A percentile compares a stretch with the other conserved stretches of the same genome.
These are phyloP conservation scores for Heliconius himera DNA, from an alignment of 1,140 invertebrate species.

Conservation along the genomic window DNA sequence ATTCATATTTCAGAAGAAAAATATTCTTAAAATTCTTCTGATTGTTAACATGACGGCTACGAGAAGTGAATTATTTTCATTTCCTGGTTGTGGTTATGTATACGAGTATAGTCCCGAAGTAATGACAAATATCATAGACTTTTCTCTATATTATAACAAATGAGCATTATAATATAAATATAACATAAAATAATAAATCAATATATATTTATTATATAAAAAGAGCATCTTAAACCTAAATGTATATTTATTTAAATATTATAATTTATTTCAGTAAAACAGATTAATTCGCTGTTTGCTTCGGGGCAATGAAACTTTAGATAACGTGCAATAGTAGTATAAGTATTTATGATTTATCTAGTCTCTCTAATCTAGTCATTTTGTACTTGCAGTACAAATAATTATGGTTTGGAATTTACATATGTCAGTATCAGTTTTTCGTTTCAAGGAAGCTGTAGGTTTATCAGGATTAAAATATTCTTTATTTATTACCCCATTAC, in stretches of 20 bases:
- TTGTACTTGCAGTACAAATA: neutral
- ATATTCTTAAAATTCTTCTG: too few relatives aligned
- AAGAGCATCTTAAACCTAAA: too few relatives aligned
- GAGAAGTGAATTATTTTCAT: too few relatives aligned
- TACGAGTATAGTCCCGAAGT: neutral
- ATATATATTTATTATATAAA: neutral
- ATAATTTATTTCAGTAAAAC: neutral
- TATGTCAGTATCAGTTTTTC: neutral
- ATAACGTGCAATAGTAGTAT: slow-evolving; percentile 29
- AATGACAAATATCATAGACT: neutral
- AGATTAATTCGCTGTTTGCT: neutral
- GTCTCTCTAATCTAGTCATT: slow-evolving; percentile 16
- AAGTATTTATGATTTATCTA: slow-evolving; percentile 12
- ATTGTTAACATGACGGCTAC: too few relatives aligned
- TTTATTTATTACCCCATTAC: too few relatives aligned
- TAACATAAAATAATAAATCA: neutral
- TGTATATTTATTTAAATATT: too few relatives aligned
- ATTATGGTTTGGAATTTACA: neutral
- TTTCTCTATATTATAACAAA: neutral
- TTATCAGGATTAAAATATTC: too few relatives aligned
- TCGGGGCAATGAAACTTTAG: neutral
- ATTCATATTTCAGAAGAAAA: neutral
- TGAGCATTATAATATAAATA: neutral
- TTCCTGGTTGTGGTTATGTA: neutral
- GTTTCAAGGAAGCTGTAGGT: too few relatives aligned